Percentiles rank a stretch among this genome's conserved stretches.
Conservation (phyloP, 2,797 vertebrate genomes). For the Thripadectes ignobilis region DNA sequence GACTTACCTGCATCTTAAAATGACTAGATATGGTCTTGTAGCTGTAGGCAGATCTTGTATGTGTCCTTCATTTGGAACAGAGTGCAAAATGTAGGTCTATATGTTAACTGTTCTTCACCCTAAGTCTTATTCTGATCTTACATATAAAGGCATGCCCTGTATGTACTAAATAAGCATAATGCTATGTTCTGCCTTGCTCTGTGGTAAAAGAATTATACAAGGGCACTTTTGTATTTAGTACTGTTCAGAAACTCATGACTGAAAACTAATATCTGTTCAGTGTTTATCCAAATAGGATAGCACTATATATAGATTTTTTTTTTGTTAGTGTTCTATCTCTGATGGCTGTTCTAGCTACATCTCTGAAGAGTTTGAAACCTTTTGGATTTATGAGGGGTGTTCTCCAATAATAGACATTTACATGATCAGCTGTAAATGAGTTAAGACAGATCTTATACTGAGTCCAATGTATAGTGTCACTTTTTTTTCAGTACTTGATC, state of each 20-base stretch:
- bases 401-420: not conserved
- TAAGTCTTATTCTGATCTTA: not conserved
- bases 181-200: not conserved
- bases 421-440: not conserved
- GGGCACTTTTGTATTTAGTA: not conserved
- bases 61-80: not conserved
- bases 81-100: not conserved
- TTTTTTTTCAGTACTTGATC: not conserved
- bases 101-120: not conserved
- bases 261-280: not conserved
- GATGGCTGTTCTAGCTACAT: not conserved
- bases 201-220: not conserved
- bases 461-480: not conserved
- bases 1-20: not conserved
- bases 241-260: not conserved
- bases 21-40: not conserved
- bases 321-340: not conserved
- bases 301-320: not conserved
- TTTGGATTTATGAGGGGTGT: not conserved
- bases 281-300: not conserved
- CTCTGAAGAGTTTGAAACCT: not conserved
- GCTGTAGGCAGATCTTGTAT: not conserved
- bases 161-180: not conserved
- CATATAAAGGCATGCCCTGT: not conserved
- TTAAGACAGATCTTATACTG: not conserved